phyloP scores from a whole-genome alignment of 2,113 vertebrate species.

The Entelurus aequoreus region DNA sequence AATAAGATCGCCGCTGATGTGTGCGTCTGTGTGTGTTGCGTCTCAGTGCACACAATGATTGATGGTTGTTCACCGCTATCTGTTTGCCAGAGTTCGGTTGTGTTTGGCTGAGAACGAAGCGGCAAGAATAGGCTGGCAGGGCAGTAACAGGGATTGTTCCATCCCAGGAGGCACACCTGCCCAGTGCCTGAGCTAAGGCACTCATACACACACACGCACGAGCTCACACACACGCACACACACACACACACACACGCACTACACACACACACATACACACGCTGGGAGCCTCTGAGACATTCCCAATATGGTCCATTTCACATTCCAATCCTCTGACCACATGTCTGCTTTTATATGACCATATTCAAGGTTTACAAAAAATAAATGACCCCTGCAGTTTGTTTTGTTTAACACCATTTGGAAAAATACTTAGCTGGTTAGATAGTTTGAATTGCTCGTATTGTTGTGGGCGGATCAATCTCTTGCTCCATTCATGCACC shows the following conservation, averaged over 20 bases:
- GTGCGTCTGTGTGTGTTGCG: constrained; percentile 5
- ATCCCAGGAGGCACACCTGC: constrained; percentile 65
- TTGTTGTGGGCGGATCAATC: constrained; percentile 13
- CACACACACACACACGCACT: no score
- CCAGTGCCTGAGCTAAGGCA: constrained; percentile 30
- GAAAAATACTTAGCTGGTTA: not conserved
- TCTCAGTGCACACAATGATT: constrained; percentile 32
- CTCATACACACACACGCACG: no score
- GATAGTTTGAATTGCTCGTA: constrained; percentile 8
- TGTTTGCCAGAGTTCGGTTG: constrained; percentile 42
- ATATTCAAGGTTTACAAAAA: constrained; percentile 52
- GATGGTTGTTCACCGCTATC: constrained; percentile 42
- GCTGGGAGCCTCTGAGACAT: constrained; percentile 51
- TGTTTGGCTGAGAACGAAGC: constrained; percentile 20
- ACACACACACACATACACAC: constrained; percentile 23
- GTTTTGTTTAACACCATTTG: constrained; percentile 36
- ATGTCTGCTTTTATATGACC: constrained; percentile 73
- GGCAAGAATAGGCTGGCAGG: constrained; percentile 31
- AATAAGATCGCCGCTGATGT: constrained; percentile 40
- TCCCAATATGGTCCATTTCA: constrained; percentile 63
- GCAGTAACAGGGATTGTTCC: constrained; percentile 46
- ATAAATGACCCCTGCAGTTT: constrained; percentile 45
- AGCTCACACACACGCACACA: no score
- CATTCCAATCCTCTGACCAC: constrained; percentile 71
- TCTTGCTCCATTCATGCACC: not conserved